These are phyloP conservation scores for Allobates femoralis DNA, from an alignment of 2,797 vertebrate genomes.

Conservation along the genomic window DNA sequence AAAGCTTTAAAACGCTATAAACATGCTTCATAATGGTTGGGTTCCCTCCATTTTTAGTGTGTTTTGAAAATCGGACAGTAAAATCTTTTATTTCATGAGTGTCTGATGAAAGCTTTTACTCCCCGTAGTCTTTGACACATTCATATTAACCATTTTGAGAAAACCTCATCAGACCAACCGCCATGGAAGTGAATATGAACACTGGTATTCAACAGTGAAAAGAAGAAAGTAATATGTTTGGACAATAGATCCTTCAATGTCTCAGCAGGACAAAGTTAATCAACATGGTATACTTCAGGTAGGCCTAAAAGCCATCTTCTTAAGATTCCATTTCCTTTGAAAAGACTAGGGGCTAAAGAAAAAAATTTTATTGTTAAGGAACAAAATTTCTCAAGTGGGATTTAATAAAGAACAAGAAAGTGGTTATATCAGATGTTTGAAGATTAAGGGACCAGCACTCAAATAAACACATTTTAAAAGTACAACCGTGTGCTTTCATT, in stretches of 20 bases:
- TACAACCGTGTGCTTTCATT: not conserved
- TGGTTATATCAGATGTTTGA: conserved; percentile 7
- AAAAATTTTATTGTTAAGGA: conserved; percentile 30
- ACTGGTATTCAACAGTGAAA: conserved; percentile 4
- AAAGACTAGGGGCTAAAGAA: conserved; percentile 16
- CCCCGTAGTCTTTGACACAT: conserved; percentile 6
- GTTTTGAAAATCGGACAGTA: not conserved
- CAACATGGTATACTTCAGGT: conserved; percentile 27
- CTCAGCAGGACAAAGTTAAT: conserved; percentile 36
- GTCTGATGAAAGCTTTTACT: not conserved
- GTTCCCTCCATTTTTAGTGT: not conserved
- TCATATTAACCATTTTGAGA: conserved; percentile 20
- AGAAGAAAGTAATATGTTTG: conserved; percentile 8
- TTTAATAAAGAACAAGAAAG: conserved; percentile 24
- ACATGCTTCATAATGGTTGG: not conserved
- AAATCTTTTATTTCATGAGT: not conserved
- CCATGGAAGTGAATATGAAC: not conserved
- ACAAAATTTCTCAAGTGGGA: conserved; percentile 39
- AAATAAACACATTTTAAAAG: conserved; percentile 17
- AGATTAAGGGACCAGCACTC: conserved; percentile 6
- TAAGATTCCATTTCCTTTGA: conserved; percentile 16
- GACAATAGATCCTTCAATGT: conserved; percentile 25
- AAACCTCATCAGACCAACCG: not conserved
- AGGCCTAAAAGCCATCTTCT: conserved; percentile 20
- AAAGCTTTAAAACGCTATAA: not conserved